Conservation (phyloP, 2,888 invertebrate genomes). For the Athetis lepigone region DNA sequence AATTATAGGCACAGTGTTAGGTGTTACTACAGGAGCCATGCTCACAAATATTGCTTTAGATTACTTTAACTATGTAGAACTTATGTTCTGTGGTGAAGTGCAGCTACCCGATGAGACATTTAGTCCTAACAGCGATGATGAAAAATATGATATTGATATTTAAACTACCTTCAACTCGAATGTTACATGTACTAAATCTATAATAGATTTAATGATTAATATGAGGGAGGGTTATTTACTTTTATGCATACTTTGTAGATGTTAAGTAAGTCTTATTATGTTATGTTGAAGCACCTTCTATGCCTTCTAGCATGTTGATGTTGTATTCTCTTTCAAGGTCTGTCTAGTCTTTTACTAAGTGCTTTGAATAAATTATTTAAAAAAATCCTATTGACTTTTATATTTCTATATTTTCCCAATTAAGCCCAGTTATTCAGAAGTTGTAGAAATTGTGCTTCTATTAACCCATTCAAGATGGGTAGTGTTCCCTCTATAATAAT, state of each 20-base stretch:
- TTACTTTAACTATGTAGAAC: slow-evolving; percentile 92
- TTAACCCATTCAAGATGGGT: neutral
- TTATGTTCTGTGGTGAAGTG: slow-evolving; percentile 89
- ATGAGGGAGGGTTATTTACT: slow-evolving; percentile 44
- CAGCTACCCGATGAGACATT: slow-evolving; percentile 85
- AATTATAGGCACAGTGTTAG: slow-evolving; percentile 92
- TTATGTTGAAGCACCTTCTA: slow-evolving; percentile 62
- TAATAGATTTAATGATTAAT: slow-evolving; percentile 37
- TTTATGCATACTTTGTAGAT: slow-evolving; percentile 65
- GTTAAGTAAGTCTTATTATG: slow-evolving; percentile 66
- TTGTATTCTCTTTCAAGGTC: slow-evolving; percentile 54
- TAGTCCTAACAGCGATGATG: slow-evolving; percentile 88
- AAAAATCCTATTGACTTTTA: slow-evolving; percentile 37
- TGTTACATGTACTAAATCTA: slow-evolving; percentile 37
- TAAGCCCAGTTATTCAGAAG: neutral
- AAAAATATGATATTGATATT: slow-evolving; percentile 89
- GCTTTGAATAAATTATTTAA: slow-evolving; percentile 67
- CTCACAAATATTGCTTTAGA: slow-evolving; percentile 92
- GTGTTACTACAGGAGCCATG: slow-evolving; percentile 93
- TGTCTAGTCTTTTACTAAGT: slow-evolving; percentile 68
- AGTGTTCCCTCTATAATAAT: neutral
- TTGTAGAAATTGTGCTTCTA: no score
- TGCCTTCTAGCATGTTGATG: slow-evolving; percentile 62
- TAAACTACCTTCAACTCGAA: slow-evolving; percentile 65
- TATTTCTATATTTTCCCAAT: slow-evolving; percentile 3